Evolutionary conservation across 2,797 vertebrate species (phyloP), one percentile per base, ranked within the genome.

Genomic region (Melanotaenia boesemani): DNA sequence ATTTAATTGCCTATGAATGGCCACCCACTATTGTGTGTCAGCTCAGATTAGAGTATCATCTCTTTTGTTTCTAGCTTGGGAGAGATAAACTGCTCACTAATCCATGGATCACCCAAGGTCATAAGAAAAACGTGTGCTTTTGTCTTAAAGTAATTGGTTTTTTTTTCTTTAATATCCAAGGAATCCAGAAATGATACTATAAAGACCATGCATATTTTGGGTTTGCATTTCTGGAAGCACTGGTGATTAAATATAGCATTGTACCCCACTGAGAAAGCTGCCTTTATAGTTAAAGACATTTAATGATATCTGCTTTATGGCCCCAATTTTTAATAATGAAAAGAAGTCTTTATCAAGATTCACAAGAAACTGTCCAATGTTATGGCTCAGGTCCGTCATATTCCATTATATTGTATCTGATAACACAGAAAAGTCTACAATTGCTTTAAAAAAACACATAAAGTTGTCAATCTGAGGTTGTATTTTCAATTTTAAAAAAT

Each of bases 51-150:
- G 8, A 79, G 75, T 67, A 71, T 74, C 4, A 52, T 61, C 79
- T 82, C 84, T 74, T 86, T 79, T 88, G 59, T 84, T 54, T 76
- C 62, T 61, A 73, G 70, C 72, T 81, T 80, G 56, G 2, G 37
- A 63, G 71, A 88, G 85, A 91, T 89, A 89, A 87, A 77, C 74
- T 56, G n/a, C 34, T 70, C 10, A n/a, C 72, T 91, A 88, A 92
- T 88, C 90, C 80, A 65, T 4, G 16, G 57, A 76, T 63, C 60
- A 41, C 74, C 74, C 83, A 87, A 85, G 83, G 85, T 90, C 76
- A 54, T 34, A 36, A 54, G 63, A 72, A 79, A 72, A 79, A 60
- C 22, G 32, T 67, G 61, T 37, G 44, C 18, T 68, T 77, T 72
- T 70, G n/a, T 64, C 65, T 77, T 54, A 28, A 44, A 41, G 60